These are phyloP conservation scores for Phrynosoma blainvillii DNA, from an alignment of 2,113 vertebrate genomes.

Conservation along the genomic window DNA sequence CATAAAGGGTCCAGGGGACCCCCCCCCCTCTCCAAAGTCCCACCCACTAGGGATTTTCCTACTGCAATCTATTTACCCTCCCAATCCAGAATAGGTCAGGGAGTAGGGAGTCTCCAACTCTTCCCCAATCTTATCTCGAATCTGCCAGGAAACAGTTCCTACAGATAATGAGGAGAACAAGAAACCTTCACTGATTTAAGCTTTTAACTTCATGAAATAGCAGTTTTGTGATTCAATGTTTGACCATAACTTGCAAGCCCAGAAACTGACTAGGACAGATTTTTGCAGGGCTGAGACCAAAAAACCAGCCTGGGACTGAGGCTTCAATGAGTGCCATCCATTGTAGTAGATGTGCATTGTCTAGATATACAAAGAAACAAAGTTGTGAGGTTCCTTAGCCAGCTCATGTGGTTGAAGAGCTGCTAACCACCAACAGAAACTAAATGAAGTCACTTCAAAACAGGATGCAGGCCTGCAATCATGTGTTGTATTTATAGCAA, in stretches of 20 bases:
- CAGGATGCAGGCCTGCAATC: slow-evolving; percentile 76
- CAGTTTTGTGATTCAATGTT: neutral
- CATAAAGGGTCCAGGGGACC: too few species aligned
- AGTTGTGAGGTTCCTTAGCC: slow-evolving; percentile 39
- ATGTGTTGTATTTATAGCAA: slow-evolving; percentile 75
- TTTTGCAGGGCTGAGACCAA: neutral
- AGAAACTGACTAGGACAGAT: neutral
- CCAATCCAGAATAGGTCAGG: too few species aligned
- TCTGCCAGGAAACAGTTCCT: neutral
- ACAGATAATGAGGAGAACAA: neutral
- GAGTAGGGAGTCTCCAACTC: too few species aligned
- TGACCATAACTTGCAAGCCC: neutral
- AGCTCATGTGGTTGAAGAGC: slow-evolving; percentile 47
- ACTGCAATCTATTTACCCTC: too few species aligned
- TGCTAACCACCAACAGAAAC: slow-evolving; percentile 72
- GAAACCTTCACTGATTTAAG: slow-evolving; percentile 6
- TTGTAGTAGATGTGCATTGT: slow-evolving; percentile 6
- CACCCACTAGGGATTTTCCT: too few species aligned
- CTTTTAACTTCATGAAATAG: neutral
- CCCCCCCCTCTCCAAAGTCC: too few species aligned
- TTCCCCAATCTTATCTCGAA: too few species aligned
- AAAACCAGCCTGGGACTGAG: too few species aligned
- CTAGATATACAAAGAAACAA: slow-evolving; percentile 4
- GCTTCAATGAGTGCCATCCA: neutral
- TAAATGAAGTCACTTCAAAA: slow-evolving; percentile 78